Percentiles rank a stretch among this genome's conserved stretches.
phyloP scores from a whole-genome alignment of 2,888 invertebrate genomes.

The Exephanes ischioxanthus region DNA sequence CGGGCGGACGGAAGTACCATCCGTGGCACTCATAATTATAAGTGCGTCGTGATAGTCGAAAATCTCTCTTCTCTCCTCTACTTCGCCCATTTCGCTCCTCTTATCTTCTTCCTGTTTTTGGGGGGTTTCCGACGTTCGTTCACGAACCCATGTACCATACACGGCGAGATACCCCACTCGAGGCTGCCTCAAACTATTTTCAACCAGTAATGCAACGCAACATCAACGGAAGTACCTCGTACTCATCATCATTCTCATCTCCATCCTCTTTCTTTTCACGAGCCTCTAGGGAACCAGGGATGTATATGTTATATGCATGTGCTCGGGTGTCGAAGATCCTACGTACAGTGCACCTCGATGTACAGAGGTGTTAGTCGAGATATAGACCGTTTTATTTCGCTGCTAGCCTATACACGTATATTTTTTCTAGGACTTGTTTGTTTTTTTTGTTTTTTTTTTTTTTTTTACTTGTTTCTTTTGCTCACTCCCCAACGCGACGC shows the following conservation, averaged over 20 bases:
- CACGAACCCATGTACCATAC: neutral
- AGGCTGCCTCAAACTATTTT: neutral
- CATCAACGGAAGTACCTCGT: conserved; percentile 15
- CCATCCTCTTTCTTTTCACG: conserved; percentile 27
- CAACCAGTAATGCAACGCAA: neutral
- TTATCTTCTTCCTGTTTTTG: neutral
- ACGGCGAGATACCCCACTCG: neutral
- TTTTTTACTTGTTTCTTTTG: conserved; percentile 2
- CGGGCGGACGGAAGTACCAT: conserved; percentile 48
- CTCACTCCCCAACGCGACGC: conserved; percentile 6
- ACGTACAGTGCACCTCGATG: neutral
- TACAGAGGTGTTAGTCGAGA: conserved; percentile 35
- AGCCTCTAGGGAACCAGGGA: neutral
- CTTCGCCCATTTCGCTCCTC: conserved; percentile 13
- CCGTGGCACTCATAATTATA: conserved; percentile 63
- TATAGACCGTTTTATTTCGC: neutral
- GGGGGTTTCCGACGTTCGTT: neutral
- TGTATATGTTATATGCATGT: neutral
- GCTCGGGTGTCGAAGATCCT: neutral
- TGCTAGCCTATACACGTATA: neutral
- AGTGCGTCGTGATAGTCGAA: conserved; percentile 67
- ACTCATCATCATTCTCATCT: conserved; percentile 36
- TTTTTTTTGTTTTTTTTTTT: no score
- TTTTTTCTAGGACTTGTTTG: neutral
- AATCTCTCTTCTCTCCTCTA: conserved; percentile 54